phyloP scores from a whole-genome alignment of 2,113 vertebrate species.

The Neolamprologus caudopunctatus region DNA sequence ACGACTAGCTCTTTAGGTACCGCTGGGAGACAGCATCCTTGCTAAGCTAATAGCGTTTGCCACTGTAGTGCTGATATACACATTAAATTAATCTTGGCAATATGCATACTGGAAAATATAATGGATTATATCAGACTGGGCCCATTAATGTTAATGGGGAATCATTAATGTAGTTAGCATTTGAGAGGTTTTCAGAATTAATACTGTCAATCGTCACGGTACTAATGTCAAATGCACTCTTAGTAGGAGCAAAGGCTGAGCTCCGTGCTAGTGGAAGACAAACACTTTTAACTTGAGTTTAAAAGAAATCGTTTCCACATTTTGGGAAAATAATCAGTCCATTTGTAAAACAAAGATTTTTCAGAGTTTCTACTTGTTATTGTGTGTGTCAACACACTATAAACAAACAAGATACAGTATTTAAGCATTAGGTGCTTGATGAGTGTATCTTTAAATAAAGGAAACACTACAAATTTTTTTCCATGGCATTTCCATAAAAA shows the following conservation, averaged over 20 bases:
- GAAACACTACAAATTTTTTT: background rate
- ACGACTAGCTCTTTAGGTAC: slow-evolving; percentile 19
- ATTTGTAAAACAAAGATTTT: background rate
- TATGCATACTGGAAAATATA: slow-evolving; percentile 31
- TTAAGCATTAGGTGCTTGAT: background rate
- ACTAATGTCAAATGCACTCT: background rate
- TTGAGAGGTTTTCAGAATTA: slow-evolving; percentile 16
- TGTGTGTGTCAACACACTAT: background rate
- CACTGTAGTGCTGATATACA: slow-evolving; percentile 31
- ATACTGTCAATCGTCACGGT: background rate
- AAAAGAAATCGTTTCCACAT: background rate
- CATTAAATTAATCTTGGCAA: slow-evolving; percentile 44
- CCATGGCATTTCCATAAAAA: background rate
- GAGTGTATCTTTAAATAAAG: background rate
- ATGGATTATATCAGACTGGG: slow-evolving; percentile 26
- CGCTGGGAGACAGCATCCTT: slow-evolving; percentile 11
- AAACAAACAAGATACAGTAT: background rate
- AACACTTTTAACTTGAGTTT: background rate
- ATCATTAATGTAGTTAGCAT: slow-evolving; percentile 27
- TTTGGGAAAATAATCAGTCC: background rate
- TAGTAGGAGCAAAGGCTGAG: background rate
- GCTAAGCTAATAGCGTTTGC: slow-evolving; percentile 45
- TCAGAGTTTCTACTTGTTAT: background rate
- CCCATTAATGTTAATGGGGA: slow-evolving; percentile 44
- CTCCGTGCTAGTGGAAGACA: background rate